Percentiles rank a stretch among this genome's conserved stretches.
These are phyloP conservation scores for Malacoraja senta DNA, from an alignment of 2,797 vertebrate genomes.

Conservation along the genomic window DNA sequence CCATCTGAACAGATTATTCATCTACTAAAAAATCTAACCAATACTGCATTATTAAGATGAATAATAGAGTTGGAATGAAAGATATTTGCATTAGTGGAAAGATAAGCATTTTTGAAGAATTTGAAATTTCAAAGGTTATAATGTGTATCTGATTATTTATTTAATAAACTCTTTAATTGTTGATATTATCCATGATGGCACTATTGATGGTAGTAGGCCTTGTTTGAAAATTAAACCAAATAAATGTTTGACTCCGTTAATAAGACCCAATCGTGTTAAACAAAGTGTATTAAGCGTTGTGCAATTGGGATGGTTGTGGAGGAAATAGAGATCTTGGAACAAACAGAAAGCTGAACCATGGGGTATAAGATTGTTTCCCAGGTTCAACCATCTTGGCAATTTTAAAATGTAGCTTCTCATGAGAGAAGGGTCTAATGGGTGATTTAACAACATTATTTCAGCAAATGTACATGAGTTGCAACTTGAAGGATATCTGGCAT, in stretches of 20 bases:
- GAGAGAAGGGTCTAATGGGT: not conserved
- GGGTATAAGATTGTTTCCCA: not conserved
- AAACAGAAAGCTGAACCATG: not conserved
- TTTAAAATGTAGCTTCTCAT: not conserved
- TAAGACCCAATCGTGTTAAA: too few relatives aligned
- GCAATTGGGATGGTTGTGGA: not conserved
- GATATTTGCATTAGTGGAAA: not conserved
- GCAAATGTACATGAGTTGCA: not conserved
- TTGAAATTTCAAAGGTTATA: not conserved
- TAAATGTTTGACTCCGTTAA: too few relatives aligned
- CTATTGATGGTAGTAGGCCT: not conserved
- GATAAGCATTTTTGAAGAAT: not conserved
- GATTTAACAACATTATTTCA: not conserved
- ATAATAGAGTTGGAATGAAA: not conserved
- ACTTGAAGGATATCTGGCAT: not conserved
- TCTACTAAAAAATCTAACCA: not conserved
- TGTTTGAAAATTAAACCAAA: constrained; percentile 5
- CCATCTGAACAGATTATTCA: not conserved
- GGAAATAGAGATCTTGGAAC: not conserved
- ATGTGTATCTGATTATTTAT: not conserved
- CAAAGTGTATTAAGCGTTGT: not conserved
- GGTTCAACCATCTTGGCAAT: not conserved
- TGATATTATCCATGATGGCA: not conserved
- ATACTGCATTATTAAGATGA: not conserved
- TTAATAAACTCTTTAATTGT: not conserved